Percentiles rank a stretch among this genome's conserved stretches.
Conservation (phyloP, 2,888 invertebrate genomes). For the Tetramorium bicarinatum region DNA sequence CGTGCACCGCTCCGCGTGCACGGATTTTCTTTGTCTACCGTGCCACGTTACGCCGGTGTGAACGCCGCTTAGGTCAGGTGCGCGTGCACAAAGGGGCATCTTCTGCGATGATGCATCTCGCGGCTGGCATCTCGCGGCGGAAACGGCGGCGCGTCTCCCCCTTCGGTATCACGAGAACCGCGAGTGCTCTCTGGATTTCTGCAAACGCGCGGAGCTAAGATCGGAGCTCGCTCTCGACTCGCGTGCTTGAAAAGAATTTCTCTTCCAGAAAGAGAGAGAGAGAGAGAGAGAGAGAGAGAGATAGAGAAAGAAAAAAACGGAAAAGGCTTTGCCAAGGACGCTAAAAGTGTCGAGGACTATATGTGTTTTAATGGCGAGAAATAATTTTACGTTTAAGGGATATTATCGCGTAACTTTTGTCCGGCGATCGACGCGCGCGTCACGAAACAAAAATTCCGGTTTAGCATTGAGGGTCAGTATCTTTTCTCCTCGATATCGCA, state of each 20-base stretch:
- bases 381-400: not conserved
- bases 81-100: constrained; percentile 75
- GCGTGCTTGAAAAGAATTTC: not conserved
- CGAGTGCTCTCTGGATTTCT: not conserved
- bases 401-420: constrained; percentile 9
- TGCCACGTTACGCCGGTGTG: constrained; percentile 61
- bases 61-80: constrained; percentile 75
- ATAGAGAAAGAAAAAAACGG: not conserved
- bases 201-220: not conserved
- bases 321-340: not conserved
- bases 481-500: not conserved
- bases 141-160: constrained; percentile 13
- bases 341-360: not conserved
- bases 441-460: not conserved
- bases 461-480: not conserved
- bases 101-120: constrained; percentile 51
- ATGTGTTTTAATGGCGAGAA: not conserved
- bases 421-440: not conserved
- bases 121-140: constrained; percentile 20
- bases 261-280: not conserved
- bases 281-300: not conserved
- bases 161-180: not conserved
- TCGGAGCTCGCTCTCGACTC: not conserved
- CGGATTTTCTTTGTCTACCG: constrained; percentile 64
- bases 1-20: constrained; percentile 66